These are phyloP conservation scores for Metallyticus violacea DNA, from an alignment of 2,888 invertebrate species.

Conservation along the genomic window DNA sequence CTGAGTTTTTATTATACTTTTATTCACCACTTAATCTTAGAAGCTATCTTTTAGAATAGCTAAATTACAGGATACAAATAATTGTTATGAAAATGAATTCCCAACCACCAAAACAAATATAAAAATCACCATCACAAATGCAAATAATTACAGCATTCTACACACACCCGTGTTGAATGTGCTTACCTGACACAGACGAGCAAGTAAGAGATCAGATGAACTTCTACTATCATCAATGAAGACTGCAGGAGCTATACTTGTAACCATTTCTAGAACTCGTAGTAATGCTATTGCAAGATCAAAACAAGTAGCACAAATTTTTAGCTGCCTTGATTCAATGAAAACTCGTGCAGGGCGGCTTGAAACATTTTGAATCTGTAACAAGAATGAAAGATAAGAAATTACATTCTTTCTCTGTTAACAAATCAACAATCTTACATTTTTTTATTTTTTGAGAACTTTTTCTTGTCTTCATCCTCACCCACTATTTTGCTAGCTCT, in stretches of 20 bases:
- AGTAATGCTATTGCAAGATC: constrained; percentile 75
- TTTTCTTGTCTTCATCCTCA: too few relatives aligned
- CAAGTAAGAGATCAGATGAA: constrained; percentile 69
- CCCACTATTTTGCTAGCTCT: too few relatives aligned
- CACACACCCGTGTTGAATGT: not conserved
- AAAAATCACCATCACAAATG: too few relatives aligned
- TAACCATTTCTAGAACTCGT: constrained; percentile 76
- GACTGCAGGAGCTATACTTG: constrained; percentile 61
- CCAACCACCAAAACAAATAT: not conserved
- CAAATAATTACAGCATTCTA: not conserved
- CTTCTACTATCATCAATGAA: constrained; percentile 62
- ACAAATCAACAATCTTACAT: too few relatives aligned
- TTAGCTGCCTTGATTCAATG: constrained; percentile 72
- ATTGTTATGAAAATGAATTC: too few relatives aligned
- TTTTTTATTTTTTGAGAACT: too few relatives aligned
- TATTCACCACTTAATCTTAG: too few relatives aligned
- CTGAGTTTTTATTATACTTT: too few relatives aligned
- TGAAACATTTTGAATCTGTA: constrained; percentile 61
- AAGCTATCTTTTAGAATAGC: too few relatives aligned
- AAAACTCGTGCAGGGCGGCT: constrained; percentile 55
- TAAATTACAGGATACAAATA: too few relatives aligned
- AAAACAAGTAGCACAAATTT: constrained; percentile 81
- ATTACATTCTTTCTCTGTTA: too few relatives aligned
- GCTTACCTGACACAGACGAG: constrained; percentile 62
- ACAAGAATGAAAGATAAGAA: not conserved